These are phyloP conservation scores for Polydrusus cervinus DNA, from an alignment of 2,888 invertebrate species.

Conservation along the genomic window DNA sequence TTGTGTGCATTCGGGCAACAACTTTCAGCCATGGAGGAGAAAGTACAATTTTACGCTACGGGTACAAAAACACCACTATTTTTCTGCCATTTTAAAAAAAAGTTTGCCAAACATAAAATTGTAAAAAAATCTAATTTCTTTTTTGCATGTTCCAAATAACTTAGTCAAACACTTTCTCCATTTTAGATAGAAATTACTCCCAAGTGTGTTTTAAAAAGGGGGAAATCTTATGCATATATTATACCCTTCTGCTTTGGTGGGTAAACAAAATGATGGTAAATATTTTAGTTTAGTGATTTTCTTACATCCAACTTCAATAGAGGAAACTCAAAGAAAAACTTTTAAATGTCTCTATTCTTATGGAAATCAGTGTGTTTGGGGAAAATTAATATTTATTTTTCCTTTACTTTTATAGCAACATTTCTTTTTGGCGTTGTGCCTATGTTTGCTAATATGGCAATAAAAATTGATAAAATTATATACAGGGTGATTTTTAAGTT, in stretches of 20 bases:
- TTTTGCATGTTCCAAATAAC: constrained; percentile 22
- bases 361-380: constrained; percentile 9
- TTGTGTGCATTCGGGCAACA: no score
- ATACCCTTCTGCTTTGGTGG: constrained; percentile 12
- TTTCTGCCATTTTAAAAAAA: no score
- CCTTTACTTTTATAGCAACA: no score
- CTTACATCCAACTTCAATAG: constrained; percentile 6
- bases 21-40: no score
- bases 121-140: no score
- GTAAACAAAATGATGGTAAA: constrained; percentile 30
- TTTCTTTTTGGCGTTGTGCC: no score
- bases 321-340: constrained; percentile 15
- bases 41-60: no score
- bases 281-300: constrained; percentile 40
- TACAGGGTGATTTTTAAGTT: no score
- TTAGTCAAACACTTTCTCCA: constrained; percentile 37
- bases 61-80: no score
- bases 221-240: constrained; percentile 28
- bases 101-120: no score
- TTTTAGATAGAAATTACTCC: constrained; percentile 11
- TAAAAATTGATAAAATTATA: no score
- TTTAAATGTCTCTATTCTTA: constrained; percentile 11
- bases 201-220: constrained; percentile 17
- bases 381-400: constrained; percentile 7
- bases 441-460: no score